Evolutionary conservation across 2,797 vertebrate genomes (phyloP).

Genomic region (Apogon hyalosoma): DNA sequence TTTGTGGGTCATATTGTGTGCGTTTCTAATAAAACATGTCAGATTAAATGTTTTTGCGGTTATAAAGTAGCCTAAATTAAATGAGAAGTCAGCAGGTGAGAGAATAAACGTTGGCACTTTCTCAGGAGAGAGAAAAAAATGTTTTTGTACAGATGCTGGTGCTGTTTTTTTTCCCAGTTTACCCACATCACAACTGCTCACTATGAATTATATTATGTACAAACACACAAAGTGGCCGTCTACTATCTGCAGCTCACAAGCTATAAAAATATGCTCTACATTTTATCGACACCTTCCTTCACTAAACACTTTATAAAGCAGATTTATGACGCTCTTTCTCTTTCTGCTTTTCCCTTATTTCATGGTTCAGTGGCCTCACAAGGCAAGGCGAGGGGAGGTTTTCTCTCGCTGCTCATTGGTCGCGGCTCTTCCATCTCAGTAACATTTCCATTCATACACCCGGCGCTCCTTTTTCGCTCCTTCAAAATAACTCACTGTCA

Average conservation of each 20-base stretch:
- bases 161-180: conserved; percentile 3
- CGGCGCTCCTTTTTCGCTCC: conserved; percentile 73
- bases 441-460: conserved; percentile 82
- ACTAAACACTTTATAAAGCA: conserved; percentile 30
- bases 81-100: not conserved
- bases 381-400: conserved; percentile 77
- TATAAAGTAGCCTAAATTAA: not conserved
- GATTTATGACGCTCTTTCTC: conserved; percentile 81
- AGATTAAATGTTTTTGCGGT: not conserved
- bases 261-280: not conserved
- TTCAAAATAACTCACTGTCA: conserved; percentile 82
- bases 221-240: not conserved
- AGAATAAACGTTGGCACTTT: not conserved
- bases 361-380: conserved; percentile 84
- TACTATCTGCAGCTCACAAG: not conserved
- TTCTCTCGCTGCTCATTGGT: conserved; percentile 85
- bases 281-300: conserved; percentile 10
- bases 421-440: conserved; percentile 67
- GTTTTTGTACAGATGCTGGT: conserved; percentile 1
- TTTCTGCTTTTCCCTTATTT: conserved; percentile 83
- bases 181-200: not conserved
- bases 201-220: not conserved
- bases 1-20: too few species aligned
- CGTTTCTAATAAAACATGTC: too few species aligned
- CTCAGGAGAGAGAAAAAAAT: not conserved